Conservation (phyloP, 2,888 invertebrate genomes). For the Lomographa bimaculata region DNA sequence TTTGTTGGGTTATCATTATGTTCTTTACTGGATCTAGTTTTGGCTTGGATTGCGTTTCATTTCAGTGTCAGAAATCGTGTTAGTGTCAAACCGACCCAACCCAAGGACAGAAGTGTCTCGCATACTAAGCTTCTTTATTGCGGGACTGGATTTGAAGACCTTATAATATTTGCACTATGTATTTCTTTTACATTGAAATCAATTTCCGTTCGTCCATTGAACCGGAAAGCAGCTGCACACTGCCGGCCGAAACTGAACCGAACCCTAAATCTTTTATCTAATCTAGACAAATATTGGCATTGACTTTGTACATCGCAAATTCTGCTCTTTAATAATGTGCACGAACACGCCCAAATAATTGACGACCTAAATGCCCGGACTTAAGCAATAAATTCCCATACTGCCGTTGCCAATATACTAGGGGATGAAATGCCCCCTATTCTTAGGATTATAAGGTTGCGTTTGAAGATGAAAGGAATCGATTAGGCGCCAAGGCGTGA, state of each 20-base stretch:
- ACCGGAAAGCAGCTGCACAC: conserved; percentile 46
- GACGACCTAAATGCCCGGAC: conserved; percentile 34
- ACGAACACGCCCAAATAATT: conserved; percentile 30
- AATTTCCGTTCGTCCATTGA: conserved; percentile 35
- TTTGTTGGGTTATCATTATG: conserved; percentile 15
- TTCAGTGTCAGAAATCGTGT: not conserved
- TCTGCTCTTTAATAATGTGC: conserved; percentile 38
- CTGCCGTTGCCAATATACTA: conserved; percentile 21
- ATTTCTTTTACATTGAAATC: conserved; percentile 20
- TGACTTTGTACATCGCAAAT: conserved; percentile 57
- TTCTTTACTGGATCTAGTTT: conserved; percentile 17
- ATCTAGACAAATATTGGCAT: conserved; percentile 68
- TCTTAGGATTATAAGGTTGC: conserved; percentile 49
- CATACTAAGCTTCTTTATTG: not conserved
- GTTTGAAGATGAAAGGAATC: conserved; percentile 48
- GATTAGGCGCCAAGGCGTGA: conserved; percentile 53
- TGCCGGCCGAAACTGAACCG: conserved; percentile 42
- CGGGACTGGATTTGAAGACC: not conserved
- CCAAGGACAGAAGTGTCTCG: no score
- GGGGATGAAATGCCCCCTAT: conserved; percentile 46
- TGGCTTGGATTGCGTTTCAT: conserved; percentile 1
- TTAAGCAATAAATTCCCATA: conserved; percentile 40
- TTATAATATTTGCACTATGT: conserved; percentile 9
- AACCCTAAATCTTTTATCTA: conserved; percentile 57
- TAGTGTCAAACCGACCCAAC: no score